A percentile compares a stretch with the other conserved stretches of the same genome.
Evolutionary conservation across 2,888 invertebrate species (phyloP).

Genomic region (Pollenia angustigena): DNA sequence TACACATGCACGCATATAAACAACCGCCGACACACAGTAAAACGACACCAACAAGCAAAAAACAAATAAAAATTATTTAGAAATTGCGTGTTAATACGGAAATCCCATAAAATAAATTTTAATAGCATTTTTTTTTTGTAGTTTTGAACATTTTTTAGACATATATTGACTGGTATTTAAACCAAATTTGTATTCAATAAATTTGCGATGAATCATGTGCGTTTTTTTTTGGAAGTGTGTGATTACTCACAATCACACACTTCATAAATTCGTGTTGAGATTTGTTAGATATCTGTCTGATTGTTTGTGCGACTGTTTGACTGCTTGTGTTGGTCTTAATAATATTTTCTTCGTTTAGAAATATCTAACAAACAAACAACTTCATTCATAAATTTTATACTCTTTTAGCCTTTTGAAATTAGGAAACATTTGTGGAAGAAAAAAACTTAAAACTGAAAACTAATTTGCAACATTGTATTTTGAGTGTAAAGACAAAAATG

Average conservation of each 20-base stretch:
- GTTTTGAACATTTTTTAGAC: conserved; percentile 58
- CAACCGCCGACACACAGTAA: conserved; percentile 12
- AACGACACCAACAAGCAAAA: conserved; percentile 39
- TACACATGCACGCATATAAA: not conserved
- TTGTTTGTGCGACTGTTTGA: conserved; percentile 7
- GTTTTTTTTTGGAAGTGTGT: conserved; percentile 11
- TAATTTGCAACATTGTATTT: conserved; percentile 56
- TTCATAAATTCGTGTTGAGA: not conserved
- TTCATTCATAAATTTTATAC: conserved; percentile 63
- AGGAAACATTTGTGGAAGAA: conserved; percentile 47
- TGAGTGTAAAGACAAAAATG: not conserved
- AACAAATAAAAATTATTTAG: conserved; percentile 42
- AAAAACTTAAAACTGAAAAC: conserved; percentile 34
- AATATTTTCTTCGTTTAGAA: not conserved
- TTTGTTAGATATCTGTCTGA: conserved; percentile 12
- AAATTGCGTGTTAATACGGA: conserved; percentile 64
- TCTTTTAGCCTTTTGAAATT: conserved; percentile 32
- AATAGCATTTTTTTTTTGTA: conserved; percentile 43
- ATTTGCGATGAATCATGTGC: conserved; percentile 66
- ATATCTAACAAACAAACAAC: conserved; percentile 54
- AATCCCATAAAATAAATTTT: conserved; percentile 63
- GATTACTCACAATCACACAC: no score
- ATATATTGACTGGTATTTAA: conserved; percentile 61
- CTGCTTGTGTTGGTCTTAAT: conserved; percentile 6
- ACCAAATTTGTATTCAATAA: conserved; percentile 68